Percentiles rank a stretch among this genome's conserved stretches.
Conservation (phyloP, 2,797 vertebrate species). For the Cetoscarus ocellatus region DNA sequence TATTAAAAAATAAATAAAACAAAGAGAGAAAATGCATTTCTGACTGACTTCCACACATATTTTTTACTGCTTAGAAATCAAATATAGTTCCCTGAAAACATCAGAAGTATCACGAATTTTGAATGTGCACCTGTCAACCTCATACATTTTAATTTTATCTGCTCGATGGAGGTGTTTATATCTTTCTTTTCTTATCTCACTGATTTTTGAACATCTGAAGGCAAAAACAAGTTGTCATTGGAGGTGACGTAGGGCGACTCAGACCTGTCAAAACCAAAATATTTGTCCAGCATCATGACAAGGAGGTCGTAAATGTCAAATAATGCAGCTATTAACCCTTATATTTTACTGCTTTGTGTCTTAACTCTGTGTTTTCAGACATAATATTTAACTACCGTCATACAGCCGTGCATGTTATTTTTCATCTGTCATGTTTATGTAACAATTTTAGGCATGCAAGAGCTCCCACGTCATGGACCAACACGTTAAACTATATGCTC, state of each 20-base stretch:
- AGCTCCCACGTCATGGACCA: neutral
- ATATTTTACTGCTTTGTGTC: neutral
- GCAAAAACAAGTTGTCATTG: constrained; percentile 33
- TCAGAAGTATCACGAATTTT: no score
- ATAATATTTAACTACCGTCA: no score
- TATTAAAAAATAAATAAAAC: no score
- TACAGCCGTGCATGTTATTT: neutral
- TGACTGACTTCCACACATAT: no score
- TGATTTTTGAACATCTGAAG: constrained; percentile 26
- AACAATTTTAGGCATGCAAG: neutral
- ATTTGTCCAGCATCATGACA: constrained; percentile 12
- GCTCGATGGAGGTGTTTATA: neutral
- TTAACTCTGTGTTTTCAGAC: no score
- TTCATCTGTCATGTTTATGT: neutral
- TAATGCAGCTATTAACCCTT: neutral
- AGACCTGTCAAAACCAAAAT: constrained; percentile 33
- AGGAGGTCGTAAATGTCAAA: constrained; percentile 10
- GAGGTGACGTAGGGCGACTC: constrained; percentile 7
- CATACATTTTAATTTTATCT: no score
- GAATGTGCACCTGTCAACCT: no score
- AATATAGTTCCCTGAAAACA: no score
- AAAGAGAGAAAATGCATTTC: no score
- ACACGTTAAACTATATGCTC: neutral
- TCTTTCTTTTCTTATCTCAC: constrained; percentile 13
- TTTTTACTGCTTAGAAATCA: no score